Percentiles rank a stretch among this genome's conserved stretches.
Evolutionary conservation across 2,113 vertebrate species (phyloP).

Genomic region (Charina bottae): DNA sequence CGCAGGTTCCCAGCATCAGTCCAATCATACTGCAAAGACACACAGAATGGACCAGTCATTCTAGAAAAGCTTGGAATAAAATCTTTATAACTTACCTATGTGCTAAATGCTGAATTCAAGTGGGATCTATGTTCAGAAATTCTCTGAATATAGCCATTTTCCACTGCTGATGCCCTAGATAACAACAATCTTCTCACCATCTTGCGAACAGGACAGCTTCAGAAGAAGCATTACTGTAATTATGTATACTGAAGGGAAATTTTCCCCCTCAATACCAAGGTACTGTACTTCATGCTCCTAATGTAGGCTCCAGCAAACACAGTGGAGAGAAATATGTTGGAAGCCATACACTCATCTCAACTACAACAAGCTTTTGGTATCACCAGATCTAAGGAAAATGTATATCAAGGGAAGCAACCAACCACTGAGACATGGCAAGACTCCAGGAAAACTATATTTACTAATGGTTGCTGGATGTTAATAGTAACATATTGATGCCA

Average conservation of each 20-base stretch:
- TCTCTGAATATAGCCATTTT: rapidly evolving
- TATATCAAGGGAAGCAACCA: background rate
- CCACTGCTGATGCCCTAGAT: background rate
- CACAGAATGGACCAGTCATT: background rate
- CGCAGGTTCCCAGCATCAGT: slow-evolving; percentile 96
- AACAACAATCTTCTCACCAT: background rate
- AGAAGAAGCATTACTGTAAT: background rate
- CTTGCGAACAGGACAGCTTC: background rate
- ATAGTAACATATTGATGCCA: background rate
- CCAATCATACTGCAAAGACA: slow-evolving; percentile 88
- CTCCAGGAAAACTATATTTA: background rate
- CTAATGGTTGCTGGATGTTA: background rate
- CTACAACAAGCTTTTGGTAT: background rate
- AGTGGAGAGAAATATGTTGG: background rate
- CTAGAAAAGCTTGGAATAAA: background rate
- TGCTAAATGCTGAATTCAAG: background rate
- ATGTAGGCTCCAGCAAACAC: background rate
- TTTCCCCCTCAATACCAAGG: background rate
- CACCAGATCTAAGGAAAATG: rapidly evolving
- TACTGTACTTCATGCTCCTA: background rate
- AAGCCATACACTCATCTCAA: background rate
- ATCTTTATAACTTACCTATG: background rate
- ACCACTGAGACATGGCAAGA: background rate
- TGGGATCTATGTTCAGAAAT: background rate
- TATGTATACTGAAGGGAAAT: background rate